Base-by-base conservation (phyloP, 2,113 vertebrate species). In the Alectura lathami region DNA sequence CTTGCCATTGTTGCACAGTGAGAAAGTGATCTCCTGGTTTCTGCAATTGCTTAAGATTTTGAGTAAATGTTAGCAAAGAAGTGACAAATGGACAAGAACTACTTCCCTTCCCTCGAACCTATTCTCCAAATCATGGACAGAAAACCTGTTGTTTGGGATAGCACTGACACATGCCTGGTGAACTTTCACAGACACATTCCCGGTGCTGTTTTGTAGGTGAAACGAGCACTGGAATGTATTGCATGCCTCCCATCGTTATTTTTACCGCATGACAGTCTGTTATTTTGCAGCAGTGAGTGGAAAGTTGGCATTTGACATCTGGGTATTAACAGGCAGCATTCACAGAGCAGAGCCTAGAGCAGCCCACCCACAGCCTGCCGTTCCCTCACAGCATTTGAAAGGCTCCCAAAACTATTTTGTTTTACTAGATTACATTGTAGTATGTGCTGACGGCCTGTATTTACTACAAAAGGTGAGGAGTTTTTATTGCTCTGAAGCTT, bases 231-330 rank as follows among this genome's bases (percentile, higher is more conserved):
- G 62, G 70, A 83, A 90, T 72, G 74, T 89, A 34, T 56, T 73
- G 27, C 77, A 45, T 93, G 77, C 87, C 74, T 96, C 53, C 34
- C 4, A 9, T 59, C 54, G 74, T 86, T 95, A 79, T 95, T 96
- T 95, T 97, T 94, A 81, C 47, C 9, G 0, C 13, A 6, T 62
- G 48, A 34, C 26, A 27, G 7, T 45, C 68, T 89, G 48, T 16
- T 93, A 82, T 89, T 92, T 95, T 63, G 16, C 68, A 80, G 64
- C 27, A 77, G 53, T 86, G 79, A 80, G 45, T 66, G 62, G 77
- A 86, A 88, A 75, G 47, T 36, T 90, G 92, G 47, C 62, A 70
- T 84, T 91, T 66, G 21, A 85, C 64, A 68, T 93, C 77, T 93
- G 63, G 43, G 21, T 87, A 36, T 82, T 95, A 80, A 83, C 34